Base-by-base conservation (phyloP, 2,888 invertebrate genomes). In the Lottia gigantea region DNA sequence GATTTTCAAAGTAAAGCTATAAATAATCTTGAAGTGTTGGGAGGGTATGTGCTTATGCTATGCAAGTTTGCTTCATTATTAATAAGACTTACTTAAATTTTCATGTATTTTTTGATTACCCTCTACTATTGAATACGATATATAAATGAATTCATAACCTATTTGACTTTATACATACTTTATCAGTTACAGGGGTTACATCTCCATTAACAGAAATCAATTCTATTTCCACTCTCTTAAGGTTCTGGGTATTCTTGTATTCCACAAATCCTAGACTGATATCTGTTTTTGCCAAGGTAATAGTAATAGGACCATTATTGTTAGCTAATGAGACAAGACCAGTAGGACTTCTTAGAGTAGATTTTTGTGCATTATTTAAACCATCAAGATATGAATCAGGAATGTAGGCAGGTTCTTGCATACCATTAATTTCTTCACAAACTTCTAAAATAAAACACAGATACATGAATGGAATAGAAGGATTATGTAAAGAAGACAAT, bases 381-480 rank as follows among this genome's bases (percentile, higher is more conserved):
- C 55, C 55, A 12, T 55, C 23, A 23, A 55, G 19, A 55, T 12
- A 23, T 19, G 19, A 23, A 23, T 19, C 55, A 23, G 55, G 55
- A 23, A 55, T 55, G 23, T 23, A 55, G 19, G 55, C 19, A 23
- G 55, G 55, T 15, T 55, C 23, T 55, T 55, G 19, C 55, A 55
- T 55, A 19, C 55, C 55, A 55, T 55, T 55, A 19, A 55, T 55
- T 23, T 55, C 55, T 23, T 55, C 55, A 55, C 55, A 55, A 11
- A 19, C 11, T 14, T 55, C 55, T 55, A 14, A 12, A 55, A 55
- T 23, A 1, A 40, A 11, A 40, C 40, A 40, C 6, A 40, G 40
- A 11, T 8, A 40, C 11, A 11, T 40, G 11, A 40, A 40, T 8
- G 40, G 6, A 31, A 31, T 2, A 6, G 31, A 31, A 31, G 31